Percentiles rank a stretch among this genome's conserved stretches.
These are phyloP conservation scores for Phrynocephalus versicolor DNA, from an alignment of 2,113 vertebrate species.

Conservation along the genomic window DNA sequence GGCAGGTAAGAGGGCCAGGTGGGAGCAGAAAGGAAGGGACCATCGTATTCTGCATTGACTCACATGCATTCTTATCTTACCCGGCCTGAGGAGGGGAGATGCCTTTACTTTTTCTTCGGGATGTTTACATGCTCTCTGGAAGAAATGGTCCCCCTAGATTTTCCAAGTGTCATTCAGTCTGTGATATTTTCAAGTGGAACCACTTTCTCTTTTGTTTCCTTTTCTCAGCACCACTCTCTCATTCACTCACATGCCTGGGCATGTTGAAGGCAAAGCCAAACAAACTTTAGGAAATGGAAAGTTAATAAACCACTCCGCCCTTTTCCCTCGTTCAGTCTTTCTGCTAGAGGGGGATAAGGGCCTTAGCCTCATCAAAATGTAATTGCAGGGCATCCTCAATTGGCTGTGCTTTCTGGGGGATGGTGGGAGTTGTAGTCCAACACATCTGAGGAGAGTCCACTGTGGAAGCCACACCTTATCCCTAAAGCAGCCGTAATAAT, in stretches of 20 bases:
- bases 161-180: not conserved
- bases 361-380: not conserved
- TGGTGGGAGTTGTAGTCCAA: not conserved
- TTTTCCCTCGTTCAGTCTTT: slow-evolving; percentile 34
- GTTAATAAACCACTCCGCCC: slow-evolving; percentile 3
- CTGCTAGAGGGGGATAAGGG: slow-evolving; percentile 53
- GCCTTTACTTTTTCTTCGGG: too few species aligned
- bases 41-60: too few species aligned
- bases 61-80: too few species aligned
- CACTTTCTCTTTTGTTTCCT: slow-evolving; percentile 42
- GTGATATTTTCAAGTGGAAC: slow-evolving; percentile 25
- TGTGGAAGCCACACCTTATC: not conserved
- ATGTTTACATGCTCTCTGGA: not conserved
- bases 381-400: slow-evolving; percentile 1
- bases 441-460: too few species aligned
- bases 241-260: slow-evolving; percentile 33
- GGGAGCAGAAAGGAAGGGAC: not conserved
- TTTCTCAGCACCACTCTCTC: slow-evolving; percentile 53
- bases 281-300: slow-evolving; percentile 37
- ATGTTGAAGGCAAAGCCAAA: slow-evolving; percentile 6
- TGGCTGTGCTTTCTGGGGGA: not conserved
- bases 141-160: too few species aligned
- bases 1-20: not conserved
- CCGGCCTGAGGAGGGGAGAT: not conserved
- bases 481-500: not conserved